Base-by-base conservation (phyloP, 2,797 vertebrate species). In the Sebastes itinus region DNA sequence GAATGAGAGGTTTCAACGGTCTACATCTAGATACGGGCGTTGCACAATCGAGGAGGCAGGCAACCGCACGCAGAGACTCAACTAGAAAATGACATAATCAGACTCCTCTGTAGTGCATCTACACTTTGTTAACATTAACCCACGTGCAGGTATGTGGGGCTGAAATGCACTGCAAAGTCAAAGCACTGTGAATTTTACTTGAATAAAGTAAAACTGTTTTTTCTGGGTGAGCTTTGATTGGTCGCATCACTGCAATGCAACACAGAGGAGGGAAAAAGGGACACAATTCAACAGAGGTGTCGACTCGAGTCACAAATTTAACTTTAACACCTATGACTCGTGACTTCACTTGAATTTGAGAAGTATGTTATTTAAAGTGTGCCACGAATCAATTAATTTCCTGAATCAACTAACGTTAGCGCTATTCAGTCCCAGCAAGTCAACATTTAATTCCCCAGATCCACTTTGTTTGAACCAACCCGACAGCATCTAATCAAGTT, bases 91-190 rank as follows among this genome's bases (percentile, higher is more conserved):
- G 68, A 77, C 85, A 87, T 78, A 78, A 75, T 87, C 86, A 91
- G 81, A 89, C 72, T 87, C 74, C 72, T 78, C 75, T 64, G 75
- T 76, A 84, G 38, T 63, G 69, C 85, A 33, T 65, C 70, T 91
- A 84, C 28, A 71, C 62, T 93, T 88, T 84, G 78, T 84, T 89
- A 89, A 92, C 86, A 87, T 70, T 16, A 64, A 62, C n/a, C 22
- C 35, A 71, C 1, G 0, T 66, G 80, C 84, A 72, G 52, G 72
- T 67, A 25, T 58, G 55, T 78, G 70, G 9, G 28, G 9, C 20
- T 68, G 52, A 79, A 84, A 83, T 1, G 3, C 49, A 58, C 1
- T 22, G 46, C 23, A 22, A 33, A 64, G 66, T 81, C 62, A 62
- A 52, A 66, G 35, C 2, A 7, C 20, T 65, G 23, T 63, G 52